These are phyloP conservation scores for Peromyscus attwateri DNA, from an alignment of 2,797 vertebrate genomes.

Conservation along the genomic window DNA sequence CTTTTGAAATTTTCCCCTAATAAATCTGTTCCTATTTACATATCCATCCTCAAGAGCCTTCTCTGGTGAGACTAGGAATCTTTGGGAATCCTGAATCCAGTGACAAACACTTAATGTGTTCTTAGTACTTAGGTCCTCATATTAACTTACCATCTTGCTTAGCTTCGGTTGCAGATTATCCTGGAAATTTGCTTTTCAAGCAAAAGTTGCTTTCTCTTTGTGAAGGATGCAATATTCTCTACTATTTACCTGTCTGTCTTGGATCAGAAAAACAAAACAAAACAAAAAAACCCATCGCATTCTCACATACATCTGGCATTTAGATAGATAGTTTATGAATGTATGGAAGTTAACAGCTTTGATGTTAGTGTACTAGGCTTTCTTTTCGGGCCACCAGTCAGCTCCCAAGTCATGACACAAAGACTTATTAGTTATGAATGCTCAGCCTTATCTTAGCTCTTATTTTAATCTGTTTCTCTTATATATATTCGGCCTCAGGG, in stretches of 20 bases:
- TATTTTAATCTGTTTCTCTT: too few species aligned
- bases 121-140: not conserved
- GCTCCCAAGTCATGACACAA: too few species aligned
- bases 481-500: too few species aligned
- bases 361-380: not conserved
- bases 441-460: too few species aligned
- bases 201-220: constrained; percentile 49
- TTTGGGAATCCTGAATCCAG: not conserved
- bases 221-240: constrained; percentile 18
- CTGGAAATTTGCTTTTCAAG: constrained; percentile 55
- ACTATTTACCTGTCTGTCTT: not conserved
- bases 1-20: not conserved
- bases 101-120: not conserved
- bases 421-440: too few species aligned
- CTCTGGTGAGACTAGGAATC: not conserved
- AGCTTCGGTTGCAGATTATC: not conserved
- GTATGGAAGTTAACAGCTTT: constrained; percentile 45
- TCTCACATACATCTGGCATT: not conserved
- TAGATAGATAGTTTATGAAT: constrained; percentile 40
- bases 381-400: too few species aligned
- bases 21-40: not conserved
- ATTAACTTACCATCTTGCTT: constrained; percentile 1
- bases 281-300: not conserved
- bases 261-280: not conserved
- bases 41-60: not conserved